These are phyloP conservation scores for Solenopsis fugax DNA, from an alignment of 1,140 invertebrate genomes.

Conservation along the genomic window DNA sequence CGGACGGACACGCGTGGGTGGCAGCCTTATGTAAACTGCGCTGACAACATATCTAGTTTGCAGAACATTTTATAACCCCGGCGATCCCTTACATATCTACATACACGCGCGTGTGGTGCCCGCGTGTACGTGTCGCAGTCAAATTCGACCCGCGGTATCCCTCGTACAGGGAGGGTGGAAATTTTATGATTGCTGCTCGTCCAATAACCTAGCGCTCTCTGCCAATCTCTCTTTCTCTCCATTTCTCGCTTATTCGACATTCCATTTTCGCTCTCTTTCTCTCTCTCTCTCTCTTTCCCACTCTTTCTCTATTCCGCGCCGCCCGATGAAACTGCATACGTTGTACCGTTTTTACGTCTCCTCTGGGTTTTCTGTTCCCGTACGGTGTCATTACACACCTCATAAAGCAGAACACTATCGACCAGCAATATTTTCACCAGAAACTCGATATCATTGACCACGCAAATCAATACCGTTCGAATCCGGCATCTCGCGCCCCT, in stretches of 20 bases:
- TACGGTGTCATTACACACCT: conserved; percentile 78
- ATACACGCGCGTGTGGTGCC: conserved; percentile 30
- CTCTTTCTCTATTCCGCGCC: neutral
- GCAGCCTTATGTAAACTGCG: conserved; percentile 72
- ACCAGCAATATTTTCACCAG: conserved; percentile 52
- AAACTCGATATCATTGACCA: conserved; percentile 70
- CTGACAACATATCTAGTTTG: conserved; percentile 75
- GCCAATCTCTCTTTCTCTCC: conserved; percentile 31
- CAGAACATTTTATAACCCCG: conserved; percentile 71
- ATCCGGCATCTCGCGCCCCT: neutral
- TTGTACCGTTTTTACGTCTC: conserved; percentile 77
- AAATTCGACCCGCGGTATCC: conserved; percentile 63
- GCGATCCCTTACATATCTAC: conserved; percentile 71
- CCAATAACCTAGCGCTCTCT: conserved; percentile 65
- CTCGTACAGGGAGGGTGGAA: conserved; percentile 59
- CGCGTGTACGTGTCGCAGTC: conserved; percentile 61
- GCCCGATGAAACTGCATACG: conserved; percentile 63
- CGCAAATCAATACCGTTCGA: conserved; percentile 44
- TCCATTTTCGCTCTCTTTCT: conserved; percentile 30
- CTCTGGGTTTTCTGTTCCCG: conserved; percentile 77
- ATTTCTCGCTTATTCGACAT: conserved; percentile 53
- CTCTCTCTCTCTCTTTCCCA: neutral
- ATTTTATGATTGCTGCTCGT: conserved; percentile 74
- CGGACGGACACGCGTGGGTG: conserved; percentile 54
- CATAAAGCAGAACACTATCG: conserved; percentile 77